These are phyloP conservation scores for Macrophya alboannulata DNA, from an alignment of 2,888 invertebrate genomes.

Conservation along the genomic window DNA sequence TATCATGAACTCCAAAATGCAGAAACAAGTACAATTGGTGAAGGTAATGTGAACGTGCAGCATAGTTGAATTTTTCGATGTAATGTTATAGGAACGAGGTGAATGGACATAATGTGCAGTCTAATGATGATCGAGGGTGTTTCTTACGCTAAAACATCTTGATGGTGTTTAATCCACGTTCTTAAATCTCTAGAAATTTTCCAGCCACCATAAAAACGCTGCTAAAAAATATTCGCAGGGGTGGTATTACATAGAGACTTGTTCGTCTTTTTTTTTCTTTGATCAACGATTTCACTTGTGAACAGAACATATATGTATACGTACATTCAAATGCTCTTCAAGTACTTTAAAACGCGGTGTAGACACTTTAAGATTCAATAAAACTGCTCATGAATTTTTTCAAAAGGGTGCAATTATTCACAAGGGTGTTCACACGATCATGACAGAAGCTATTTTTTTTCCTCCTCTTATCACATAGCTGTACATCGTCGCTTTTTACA, in stretches of 20 bases:
- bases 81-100: neutral
- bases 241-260: neutral
- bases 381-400: slow-evolving; percentile 18
- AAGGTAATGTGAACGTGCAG: slow-evolving; percentile 65
- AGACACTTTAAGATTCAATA: neutral
- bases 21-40: slow-evolving; percentile 65
- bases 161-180: slow-evolving; percentile 61
- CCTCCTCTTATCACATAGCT: neutral
- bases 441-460: neutral
- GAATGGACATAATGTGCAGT: neutral
- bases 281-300: neutral
- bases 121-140: neutral
- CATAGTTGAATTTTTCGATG: slow-evolving; percentile 60
- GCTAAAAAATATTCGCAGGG: slow-evolving; percentile 54
- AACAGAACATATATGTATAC: slow-evolving; percentile 18
- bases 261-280: neutral
- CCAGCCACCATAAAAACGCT: slow-evolving; percentile 56
- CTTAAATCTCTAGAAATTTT: slow-evolving; percentile 65
- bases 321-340: neutral
- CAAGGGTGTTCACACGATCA: neutral
- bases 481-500: neutral
- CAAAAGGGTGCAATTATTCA: slow-evolving; percentile 7
- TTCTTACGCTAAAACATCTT: slow-evolving; percentile 62
- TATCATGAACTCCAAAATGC: slow-evolving; percentile 65
- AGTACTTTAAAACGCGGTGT: neutral